Conservation (phyloP, 2,113 vertebrate species). For the Synchiropus splendidus region DNA sequence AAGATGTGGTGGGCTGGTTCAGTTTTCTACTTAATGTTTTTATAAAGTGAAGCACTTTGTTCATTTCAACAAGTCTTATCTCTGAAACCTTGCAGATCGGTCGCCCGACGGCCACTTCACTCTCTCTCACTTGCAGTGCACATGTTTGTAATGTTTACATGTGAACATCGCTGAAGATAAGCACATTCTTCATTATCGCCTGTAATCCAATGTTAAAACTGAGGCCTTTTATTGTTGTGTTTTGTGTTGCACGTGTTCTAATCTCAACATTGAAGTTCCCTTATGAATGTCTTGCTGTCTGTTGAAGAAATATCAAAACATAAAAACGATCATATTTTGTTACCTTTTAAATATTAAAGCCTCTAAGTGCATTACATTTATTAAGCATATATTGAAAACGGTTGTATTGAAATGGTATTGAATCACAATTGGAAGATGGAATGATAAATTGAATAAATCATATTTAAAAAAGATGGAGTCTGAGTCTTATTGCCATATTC, state of each 20-base stretch:
- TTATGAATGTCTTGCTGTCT: constrained; percentile 28
- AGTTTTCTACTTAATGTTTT: constrained; percentile 56
- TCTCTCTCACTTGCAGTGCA: constrained; percentile 45
- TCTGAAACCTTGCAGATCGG: constrained; percentile 46
- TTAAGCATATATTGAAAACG: constrained; percentile 20
- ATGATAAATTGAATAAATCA: too few species aligned
- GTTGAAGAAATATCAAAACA: constrained; percentile 21
- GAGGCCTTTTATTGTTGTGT: constrained; percentile 57
- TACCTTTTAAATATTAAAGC: constrained; percentile 25
- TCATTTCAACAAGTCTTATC: constrained; percentile 60
- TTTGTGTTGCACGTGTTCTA: constrained; percentile 19
- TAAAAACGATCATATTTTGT: constrained; percentile 28
- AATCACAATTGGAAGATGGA: constrained; percentile 2
- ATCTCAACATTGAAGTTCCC: constrained; percentile 35
- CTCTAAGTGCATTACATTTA: constrained; percentile 45
- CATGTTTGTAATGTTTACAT: constrained; percentile 67
- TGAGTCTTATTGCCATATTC: too few species aligned
- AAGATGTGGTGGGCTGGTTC: constrained; percentile 31
- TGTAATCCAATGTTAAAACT: constrained; percentile 27
- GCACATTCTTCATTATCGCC: constrained; percentile 48
- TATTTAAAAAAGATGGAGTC: too few species aligned
- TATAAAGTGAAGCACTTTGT: constrained; percentile 63
- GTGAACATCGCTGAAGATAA: constrained; percentile 56
- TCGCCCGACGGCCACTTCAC: constrained; percentile 32
- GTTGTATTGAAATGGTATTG: constrained; percentile 30